Percentiles rank a stretch among this genome's conserved stretches.
Conservation (phyloP, 2,888 invertebrate genomes). For the Nasonia oneida region DNA sequence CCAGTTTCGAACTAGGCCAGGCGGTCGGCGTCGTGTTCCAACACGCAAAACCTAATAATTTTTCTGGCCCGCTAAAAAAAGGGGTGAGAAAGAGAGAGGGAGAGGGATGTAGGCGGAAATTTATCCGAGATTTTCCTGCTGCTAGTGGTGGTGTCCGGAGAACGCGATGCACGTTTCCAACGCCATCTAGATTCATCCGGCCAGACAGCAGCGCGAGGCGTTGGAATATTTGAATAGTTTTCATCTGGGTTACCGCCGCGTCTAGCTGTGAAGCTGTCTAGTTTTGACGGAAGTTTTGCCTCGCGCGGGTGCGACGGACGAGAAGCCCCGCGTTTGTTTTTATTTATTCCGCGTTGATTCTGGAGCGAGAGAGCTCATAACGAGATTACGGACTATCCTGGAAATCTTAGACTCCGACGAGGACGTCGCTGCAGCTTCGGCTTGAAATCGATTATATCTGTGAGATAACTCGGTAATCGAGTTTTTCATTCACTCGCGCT, state of each 20-base stretch:
- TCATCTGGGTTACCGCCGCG: constrained; percentile 9
- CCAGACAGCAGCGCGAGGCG: neutral
- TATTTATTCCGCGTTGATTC: constrained; percentile 15
- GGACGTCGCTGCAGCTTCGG: neutral
- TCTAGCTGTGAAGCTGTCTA: neutral
- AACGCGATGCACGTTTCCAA: neutral
- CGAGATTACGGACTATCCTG: neutral
- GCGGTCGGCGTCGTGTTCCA: neutral
- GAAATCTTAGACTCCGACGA: neutral
- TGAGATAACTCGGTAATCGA: neutral
- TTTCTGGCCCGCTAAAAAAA: neutral
- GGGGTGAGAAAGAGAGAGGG: neutral
- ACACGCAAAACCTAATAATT: neutral
- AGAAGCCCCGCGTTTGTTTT: neutral
- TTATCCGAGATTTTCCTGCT: neutral
- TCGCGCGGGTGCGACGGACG: neutral
- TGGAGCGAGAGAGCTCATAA: neutral
- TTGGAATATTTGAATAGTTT: constrained; percentile 36
- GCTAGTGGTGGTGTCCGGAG: neutral
- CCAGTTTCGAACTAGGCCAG: neutral
- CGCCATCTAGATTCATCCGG: constrained; percentile 6
- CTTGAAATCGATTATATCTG: neutral
- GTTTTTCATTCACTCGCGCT: neutral
- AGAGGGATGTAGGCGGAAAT: neutral
- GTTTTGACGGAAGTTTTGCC: constrained; percentile 22